Percentiles rank a stretch among this genome's conserved stretches.
Evolutionary conservation across 2,113 vertebrate genomes (phyloP).

Genomic region (Petrocephalus microphthalmus): DNA sequence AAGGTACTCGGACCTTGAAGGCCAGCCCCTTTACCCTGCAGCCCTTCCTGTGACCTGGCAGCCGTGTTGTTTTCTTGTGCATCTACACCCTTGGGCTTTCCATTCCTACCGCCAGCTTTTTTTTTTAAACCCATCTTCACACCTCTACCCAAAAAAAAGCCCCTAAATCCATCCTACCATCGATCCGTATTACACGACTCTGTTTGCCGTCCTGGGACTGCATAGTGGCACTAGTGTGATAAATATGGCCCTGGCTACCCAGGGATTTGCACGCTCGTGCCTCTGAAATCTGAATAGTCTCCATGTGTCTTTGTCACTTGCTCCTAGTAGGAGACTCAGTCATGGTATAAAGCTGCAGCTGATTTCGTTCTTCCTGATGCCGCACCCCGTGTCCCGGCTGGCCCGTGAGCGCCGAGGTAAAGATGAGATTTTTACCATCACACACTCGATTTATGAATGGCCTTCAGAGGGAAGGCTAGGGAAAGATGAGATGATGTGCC

Average conservation of each 20-base stretch:
- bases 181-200: not conserved
- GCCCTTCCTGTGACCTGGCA: not conserved
- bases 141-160: not conserved
- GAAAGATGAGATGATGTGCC: not conserved
- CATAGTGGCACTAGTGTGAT: not conserved
- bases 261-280: not conserved
- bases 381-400: not conserved
- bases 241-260: not conserved
- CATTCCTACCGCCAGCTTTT: not conserved
- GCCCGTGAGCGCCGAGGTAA: not conserved
- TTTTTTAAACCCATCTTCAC: not conserved
- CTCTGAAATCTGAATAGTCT: not conserved
- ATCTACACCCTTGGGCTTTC: not conserved
- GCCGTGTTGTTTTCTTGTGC: not conserved
- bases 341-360: not conserved
- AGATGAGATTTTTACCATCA: not conserved
- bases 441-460: not conserved
- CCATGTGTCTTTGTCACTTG: not conserved
- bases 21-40: not conserved
- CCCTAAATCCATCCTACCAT: not conserved
- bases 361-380: not conserved
- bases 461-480: not conserved
- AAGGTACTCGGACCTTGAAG: not conserved
- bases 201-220: not conserved
- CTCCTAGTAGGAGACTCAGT: not conserved